Base-by-base conservation (phyloP, 2,113 vertebrate genomes). In the Clarias macrocephalus region DNA sequence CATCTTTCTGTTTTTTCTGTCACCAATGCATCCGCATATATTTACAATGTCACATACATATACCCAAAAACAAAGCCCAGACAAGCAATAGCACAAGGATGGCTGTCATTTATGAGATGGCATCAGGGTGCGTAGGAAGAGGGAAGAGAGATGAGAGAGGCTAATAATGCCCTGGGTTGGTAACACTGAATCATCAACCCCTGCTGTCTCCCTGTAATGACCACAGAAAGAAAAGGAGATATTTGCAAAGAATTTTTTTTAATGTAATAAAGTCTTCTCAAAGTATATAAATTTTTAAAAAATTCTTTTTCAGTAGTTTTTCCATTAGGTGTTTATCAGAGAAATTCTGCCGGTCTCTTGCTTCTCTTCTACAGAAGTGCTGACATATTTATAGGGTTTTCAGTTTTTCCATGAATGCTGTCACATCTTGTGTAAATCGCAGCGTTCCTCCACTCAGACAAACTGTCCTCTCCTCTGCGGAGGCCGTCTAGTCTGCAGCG, bases 131-230 rank as follows among this genome's bases (percentile, higher is more conserved):
- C 62, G 80, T 80, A 83, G 83, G 84, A 60, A 28, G 73, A 52
- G n/a, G 48, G 81, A 54, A 72, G 11, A 76, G 59, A 88, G 65
- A 83, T 80, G 81, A 87, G 82, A 63, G 15, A 84, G 84, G 68
- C 72, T 83, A 85, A 85, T 87, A 72, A 85, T 89, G 86, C 66
- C 60, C 66, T 73, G 65, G 79, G 75, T 54, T 70, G 82, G 28
- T 63, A 87, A 42, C 70, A 73, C 68, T 88, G 89, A 88, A 85
- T 89, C 70, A 83, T 89, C 76, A 87, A n/a, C 81, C 37, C 70
- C 68, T 88, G 56, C 85, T 52, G 63, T 80, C 76, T 77, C 23
- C 48, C 70, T 84, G 84, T 76, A 84, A 87, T 88, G 89, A 79
- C 87, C 81, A 84, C 4, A 52, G 37, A 85, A 84, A 65, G 65